Evolutionary conservation across 2,797 vertebrate genomes (phyloP), one percentile per base, ranked within the genome.

Genomic region (Oreochromis grahami): DNA sequence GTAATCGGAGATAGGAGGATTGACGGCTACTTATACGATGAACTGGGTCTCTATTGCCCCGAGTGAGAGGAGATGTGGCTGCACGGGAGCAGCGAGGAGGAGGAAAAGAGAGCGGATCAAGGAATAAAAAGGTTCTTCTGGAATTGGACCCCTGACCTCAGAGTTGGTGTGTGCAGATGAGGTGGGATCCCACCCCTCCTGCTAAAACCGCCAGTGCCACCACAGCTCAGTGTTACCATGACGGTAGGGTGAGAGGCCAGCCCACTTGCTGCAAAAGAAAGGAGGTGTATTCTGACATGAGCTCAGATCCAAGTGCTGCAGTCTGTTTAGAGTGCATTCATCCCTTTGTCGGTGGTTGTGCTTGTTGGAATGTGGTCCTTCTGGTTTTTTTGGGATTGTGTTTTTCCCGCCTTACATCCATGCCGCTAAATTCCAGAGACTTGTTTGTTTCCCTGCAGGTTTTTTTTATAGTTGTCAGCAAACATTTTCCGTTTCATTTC

Each of bases 231-330:
- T 60, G 88, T 94, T 92, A 81, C 93, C 88, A 92, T 91, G 90
- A 92, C 87, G 80, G 95, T 87, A 8, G 85, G 92, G 90, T 91
- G 90, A 92, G 79, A 89, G 91, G 88, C 91, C 82, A 84, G 87
- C 87, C 90, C 81, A 51, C 5, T 32, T 77, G 85, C 90, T 80
- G 70, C 77, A 89, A 85, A 87, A 89, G 79, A 89, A 86, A 89
- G 86, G 86, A 80, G 87, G 87, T 87, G 84, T 87, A 85, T 92
- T 89, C 80, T 93, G 87, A 91, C 86, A 78, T 36, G 77, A 86
- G 82, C 89, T 90, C 19, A 80, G 81, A 86, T 91, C 89, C 77
- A 63, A 89, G 86, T 56, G 88, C 89, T 81, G 81, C 85, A 79
- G 78, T 68, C 78, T 89, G 85, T 79, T 84, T 24, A 52, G 48